Percentiles rank a stretch among this genome's conserved stretches.
Conservation (phyloP, 2,797 vertebrate genomes). For the Pitangus sulphuratus region DNA sequence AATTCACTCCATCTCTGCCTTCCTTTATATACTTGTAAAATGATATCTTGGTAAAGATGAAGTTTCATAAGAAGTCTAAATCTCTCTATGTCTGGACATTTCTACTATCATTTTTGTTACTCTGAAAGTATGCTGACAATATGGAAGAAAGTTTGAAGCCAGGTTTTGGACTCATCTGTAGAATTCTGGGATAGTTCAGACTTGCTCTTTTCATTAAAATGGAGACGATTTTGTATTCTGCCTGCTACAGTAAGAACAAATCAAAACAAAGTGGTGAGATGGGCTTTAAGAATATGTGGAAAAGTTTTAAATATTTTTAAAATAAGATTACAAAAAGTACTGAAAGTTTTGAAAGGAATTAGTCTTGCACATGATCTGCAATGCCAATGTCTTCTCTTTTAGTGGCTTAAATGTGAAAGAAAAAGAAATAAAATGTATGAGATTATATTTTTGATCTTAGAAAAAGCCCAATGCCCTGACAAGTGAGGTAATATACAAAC, state of each 20-base stretch:
- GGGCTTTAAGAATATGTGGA: not conserved
- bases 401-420: not conserved
- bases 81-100: not conserved
- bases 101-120: not conserved
- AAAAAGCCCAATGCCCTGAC: rapidly evolving
- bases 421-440: not conserved
- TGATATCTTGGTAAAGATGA: not conserved
- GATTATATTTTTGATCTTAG: not conserved
- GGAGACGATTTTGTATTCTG: not conserved
- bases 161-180: not conserved
- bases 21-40: not conserved
- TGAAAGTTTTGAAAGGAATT: not conserved
- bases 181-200: not conserved
- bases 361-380: not conserved
- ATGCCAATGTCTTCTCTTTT: not conserved
- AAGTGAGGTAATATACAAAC: not conserved
- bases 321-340: not conserved
- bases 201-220: not conserved
- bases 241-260: not conserved
- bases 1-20: not conserved
- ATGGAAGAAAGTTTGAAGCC: not conserved
- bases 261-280: not conserved
- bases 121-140: not conserved
- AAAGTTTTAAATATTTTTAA: not conserved
- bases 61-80: not conserved